Conservation (phyloP, 2,113 vertebrate genomes). For the Poecile atricapillus region DNA sequence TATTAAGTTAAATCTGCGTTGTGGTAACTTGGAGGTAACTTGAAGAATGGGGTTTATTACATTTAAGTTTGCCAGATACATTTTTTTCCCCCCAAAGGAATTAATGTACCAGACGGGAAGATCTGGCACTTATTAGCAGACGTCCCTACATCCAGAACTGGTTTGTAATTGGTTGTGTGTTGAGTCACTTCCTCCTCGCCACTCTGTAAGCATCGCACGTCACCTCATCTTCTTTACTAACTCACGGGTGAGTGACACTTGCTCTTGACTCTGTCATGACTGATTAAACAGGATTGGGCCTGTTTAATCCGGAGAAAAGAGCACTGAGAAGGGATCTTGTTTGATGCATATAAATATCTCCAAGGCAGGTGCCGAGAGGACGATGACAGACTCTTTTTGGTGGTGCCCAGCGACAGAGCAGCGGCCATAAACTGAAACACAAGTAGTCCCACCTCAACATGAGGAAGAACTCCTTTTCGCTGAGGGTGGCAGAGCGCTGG, state of each 20-base stretch:
- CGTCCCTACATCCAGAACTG: accelerated
- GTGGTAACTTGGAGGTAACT: no score
- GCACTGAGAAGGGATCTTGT: no score
- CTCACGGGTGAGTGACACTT: neutral
- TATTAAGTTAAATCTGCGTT: neutral
- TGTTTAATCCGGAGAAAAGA: neutral
- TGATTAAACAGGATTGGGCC: neutral
- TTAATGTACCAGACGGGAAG: accelerated
- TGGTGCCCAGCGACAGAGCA: neutral
- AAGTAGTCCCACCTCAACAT: neutral
- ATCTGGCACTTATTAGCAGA: accelerated
- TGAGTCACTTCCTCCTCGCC: neutral
- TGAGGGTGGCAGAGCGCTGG: neutral
- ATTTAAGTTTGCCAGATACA: neutral
- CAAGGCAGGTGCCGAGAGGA: neutral
- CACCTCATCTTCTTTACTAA: accelerated
- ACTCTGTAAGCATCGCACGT: accelerated
- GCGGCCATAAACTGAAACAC: neutral
- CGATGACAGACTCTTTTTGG: no score
- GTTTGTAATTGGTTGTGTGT: accelerated
- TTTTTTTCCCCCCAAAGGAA: neutral
- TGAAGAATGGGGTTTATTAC: neutral
- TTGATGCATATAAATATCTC: neutral
- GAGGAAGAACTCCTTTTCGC: neutral
- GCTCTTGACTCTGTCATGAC: accelerated